phyloP scores from a whole-genome alignment of 2,888 invertebrate genomes.

The Seira musarum region DNA sequence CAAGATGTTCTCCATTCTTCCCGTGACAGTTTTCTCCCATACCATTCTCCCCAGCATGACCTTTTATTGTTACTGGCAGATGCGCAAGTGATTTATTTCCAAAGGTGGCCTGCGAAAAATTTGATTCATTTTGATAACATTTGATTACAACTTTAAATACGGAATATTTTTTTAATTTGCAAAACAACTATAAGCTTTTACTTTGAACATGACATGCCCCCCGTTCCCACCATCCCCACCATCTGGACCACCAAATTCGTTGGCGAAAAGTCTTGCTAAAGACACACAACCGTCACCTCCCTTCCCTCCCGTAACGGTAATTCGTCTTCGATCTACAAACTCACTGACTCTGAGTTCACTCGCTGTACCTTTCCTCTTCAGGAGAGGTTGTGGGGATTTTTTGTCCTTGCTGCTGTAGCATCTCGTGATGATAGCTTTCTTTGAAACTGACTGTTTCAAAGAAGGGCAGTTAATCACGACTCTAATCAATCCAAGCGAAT shows the following conservation, averaged over 20 bases:
- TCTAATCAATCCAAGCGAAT: too few relatives aligned
- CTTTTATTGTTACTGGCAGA: slow-evolving; percentile 76
- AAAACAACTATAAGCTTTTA: slow-evolving; percentile 69
- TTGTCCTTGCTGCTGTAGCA: too few relatives aligned
- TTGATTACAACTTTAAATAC: background rate
- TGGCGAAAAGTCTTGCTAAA: slow-evolving; percentile 85
- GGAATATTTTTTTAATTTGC: background rate
- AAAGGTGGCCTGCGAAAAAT: slow-evolving; percentile 77
- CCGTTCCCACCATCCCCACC: slow-evolving; percentile 98
- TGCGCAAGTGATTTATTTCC: slow-evolving; percentile 82
- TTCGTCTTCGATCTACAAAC: slow-evolving; percentile 82
- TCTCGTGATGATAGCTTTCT: too few relatives aligned
- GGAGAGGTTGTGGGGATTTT: slow-evolving; percentile 21
- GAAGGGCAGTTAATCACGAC: too few relatives aligned
- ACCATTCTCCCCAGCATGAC: slow-evolving; percentile 83
- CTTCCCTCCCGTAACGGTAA: slow-evolving; percentile 84
- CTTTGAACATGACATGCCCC: slow-evolving; percentile 91
- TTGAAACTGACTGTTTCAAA: too few relatives aligned
- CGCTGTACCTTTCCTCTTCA: slow-evolving; percentile 34
- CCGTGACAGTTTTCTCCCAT: slow-evolving; percentile 85
- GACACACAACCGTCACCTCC: slow-evolving; percentile 96
- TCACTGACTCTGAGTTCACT: slow-evolving; percentile 63
- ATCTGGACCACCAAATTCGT: slow-evolving; percentile 94
- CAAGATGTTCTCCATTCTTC: slow-evolving; percentile 81
- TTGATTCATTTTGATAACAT: background rate